Percentiles rank a stretch among this genome's conserved stretches.
These are phyloP conservation scores for Sebastolobus altivelis DNA, from an alignment of 2,797 vertebrate species.

Conservation along the genomic window DNA sequence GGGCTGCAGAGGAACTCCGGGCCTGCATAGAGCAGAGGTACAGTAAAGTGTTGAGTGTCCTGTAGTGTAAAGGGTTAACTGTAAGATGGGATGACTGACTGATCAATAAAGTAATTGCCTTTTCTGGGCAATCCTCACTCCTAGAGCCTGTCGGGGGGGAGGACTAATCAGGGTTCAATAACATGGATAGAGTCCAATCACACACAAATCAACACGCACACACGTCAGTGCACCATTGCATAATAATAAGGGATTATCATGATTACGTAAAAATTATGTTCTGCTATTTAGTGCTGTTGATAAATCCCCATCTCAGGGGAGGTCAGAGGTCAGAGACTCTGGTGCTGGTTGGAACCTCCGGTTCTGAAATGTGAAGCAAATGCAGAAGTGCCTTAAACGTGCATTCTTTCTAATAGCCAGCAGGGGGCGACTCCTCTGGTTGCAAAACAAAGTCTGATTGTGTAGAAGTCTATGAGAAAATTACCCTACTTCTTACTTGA, in stretches of 20 bases:
- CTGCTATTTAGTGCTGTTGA: neutral
- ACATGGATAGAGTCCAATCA: conserved; percentile 14
- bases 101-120: conserved; percentile 63
- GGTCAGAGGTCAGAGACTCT: neutral
- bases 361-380: too few species aligned
- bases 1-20: neutral
- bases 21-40: neutral
- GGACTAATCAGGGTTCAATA: conserved; percentile 35
- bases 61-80: conserved; percentile 23
- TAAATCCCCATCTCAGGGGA: neutral
- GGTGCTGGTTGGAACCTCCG: too few species aligned
- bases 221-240: neutral
- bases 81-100: conserved; percentile 31
- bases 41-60: neutral
- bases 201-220: neutral
- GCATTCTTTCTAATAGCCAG: too few species aligned
- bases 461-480: too few species aligned
- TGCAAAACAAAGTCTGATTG: too few species aligned
- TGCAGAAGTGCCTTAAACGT: too few species aligned
- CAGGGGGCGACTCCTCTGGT: too few species aligned
- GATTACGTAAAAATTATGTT: neutral
- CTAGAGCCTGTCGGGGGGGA: neutral
- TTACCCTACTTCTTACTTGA: too few species aligned
- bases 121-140: conserved; percentile 35
- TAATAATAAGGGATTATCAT: conserved; percentile 12